Evolutionary conservation across 2,888 invertebrate species (phyloP), one percentile per base, ranked within the genome.

Genomic region (Eupsilia transversa): DNA sequence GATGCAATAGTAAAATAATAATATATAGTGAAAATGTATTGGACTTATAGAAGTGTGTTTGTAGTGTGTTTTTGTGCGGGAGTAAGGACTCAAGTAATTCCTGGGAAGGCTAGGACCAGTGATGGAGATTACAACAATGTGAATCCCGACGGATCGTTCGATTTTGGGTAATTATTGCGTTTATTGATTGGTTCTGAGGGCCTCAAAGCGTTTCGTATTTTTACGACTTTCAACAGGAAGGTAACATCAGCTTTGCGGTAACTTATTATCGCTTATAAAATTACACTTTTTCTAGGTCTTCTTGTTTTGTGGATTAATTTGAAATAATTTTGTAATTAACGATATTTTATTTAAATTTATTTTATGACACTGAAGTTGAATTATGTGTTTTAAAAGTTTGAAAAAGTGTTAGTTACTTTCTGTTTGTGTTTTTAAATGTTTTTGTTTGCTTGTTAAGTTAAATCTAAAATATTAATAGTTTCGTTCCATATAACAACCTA

Each of bases 141-240:
- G 56, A 97, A 97, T 84, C 96, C 97, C 43, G 98, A 98, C 94
- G 98, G 98, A 90, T 98, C 98, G 33, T 98, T 97, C 89, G 97
- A 97, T 91, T 98, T 98, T 93, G 98, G 98, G 97, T 97, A 94
- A 89, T 83, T 90, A 67, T 49, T 33, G 6, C 20, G 27, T 56
- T 71, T n/a, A 17, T 69, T 79, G 41, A 72, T 57, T 74, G 10
- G n/a, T 46, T 72, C n/a, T 43, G 9, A 23, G 23, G 49, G 49
- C 23, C 23, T 46, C 20, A 46, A 46, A 46, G 46, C 46, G 46
- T 46, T 23, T 46, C 7, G 20, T 46, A 46, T 23, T 46, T 46
- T 46, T 46, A 20, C 6, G 17, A 43, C 17, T 20, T 46, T 46
- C 23, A 46, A 23, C 9, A 46, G 46, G 9, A 23, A 46, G 20